phyloP scores from a whole-genome alignment of 1,140 invertebrate species.

The Listronotus oregonensis region DNA sequence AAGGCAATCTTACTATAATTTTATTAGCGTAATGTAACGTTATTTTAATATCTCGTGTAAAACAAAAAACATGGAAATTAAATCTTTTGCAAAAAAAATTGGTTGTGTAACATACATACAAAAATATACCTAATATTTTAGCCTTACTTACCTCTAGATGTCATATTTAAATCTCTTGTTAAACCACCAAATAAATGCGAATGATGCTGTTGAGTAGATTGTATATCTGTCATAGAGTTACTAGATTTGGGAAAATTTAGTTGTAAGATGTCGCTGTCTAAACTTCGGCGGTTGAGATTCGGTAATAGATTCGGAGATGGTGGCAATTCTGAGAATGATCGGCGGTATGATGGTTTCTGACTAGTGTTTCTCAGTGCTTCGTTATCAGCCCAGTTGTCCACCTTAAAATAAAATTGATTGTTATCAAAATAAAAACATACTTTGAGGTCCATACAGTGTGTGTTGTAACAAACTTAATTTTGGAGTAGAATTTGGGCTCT shows the following conservation, averaged over 20 bases:
- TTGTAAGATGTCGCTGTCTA: constrained; percentile 54
- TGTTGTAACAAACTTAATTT: too few species aligned
- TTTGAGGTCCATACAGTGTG: too few species aligned
- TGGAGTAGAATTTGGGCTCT: too few species aligned
- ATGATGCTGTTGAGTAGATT: constrained; percentile 39
- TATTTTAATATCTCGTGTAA: too few species aligned
- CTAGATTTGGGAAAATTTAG: constrained; percentile 50
- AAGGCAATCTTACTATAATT: too few species aligned
- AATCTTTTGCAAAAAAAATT: too few species aligned
- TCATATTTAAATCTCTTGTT: constrained; percentile 23
- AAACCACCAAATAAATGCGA: constrained; percentile 26
- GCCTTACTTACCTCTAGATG: constrained; percentile 15
- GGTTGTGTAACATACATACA: too few species aligned
- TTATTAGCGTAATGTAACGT: too few species aligned
- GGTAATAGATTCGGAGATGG: constrained; percentile 54
- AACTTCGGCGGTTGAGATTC: constrained; percentile 58
- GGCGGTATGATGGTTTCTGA: constrained; percentile 62
- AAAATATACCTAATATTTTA: too few species aligned
- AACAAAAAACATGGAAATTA: too few species aligned
- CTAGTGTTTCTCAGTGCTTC: constrained; percentile 59
- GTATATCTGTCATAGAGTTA: constrained; percentile 55
- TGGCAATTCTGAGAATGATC: constrained; percentile 67
- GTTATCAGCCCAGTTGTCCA: constrained; percentile 59
- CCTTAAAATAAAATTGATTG: constrained; percentile 49
- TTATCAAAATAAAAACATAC: too few species aligned